Evolutionary conservation across 2,888 invertebrate genomes (phyloP).

Genomic region (Epinotia demarniana): DNA sequence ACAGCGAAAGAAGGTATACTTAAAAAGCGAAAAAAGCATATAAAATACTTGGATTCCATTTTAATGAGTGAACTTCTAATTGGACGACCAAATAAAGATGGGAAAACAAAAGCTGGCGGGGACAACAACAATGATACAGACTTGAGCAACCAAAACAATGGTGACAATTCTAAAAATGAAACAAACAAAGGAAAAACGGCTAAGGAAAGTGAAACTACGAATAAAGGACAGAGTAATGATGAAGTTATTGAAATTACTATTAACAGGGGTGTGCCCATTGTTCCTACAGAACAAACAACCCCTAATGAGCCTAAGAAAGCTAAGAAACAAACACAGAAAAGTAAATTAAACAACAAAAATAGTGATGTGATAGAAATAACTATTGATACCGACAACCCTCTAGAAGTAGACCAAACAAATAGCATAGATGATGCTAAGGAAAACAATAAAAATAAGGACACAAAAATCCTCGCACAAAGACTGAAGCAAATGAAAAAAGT

Average conservation of each 20-base stretch:
- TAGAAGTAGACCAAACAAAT: neutral
- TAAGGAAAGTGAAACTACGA: neutral
- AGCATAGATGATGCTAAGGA: neutral
- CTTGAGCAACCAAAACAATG: slow-evolving; percentile 65
- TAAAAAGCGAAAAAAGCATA: slow-evolving; percentile 58
- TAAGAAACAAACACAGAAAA: neutral
- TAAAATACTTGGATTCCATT: slow-evolving; percentile 67
- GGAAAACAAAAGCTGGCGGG: slow-evolving; percentile 46
- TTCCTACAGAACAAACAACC: neutral
- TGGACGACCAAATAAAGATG: slow-evolving; percentile 52
- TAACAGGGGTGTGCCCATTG: neutral
- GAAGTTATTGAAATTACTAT: neutral
- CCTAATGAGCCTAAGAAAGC: neutral
- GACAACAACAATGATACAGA: slow-evolving; percentile 81
- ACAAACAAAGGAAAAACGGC: slow-evolving; percentile 36
- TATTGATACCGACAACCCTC: neutral
- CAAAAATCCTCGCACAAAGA: slow-evolving; percentile 5
- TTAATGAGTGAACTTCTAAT: slow-evolving; percentile 73
- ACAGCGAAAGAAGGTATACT: slow-evolving; percentile 59
- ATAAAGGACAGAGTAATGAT: neutral
- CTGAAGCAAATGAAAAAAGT: slow-evolving; percentile 25
- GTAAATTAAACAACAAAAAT: neutral
- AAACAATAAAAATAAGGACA: neutral
- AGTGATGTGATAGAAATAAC: neutral
- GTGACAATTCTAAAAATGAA: slow-evolving; percentile 38